These are phyloP conservation scores for Paracentrotus lividus DNA, from an alignment of 53 echinoderm and acorn worm species.

Conservation along the genomic window DNA sequence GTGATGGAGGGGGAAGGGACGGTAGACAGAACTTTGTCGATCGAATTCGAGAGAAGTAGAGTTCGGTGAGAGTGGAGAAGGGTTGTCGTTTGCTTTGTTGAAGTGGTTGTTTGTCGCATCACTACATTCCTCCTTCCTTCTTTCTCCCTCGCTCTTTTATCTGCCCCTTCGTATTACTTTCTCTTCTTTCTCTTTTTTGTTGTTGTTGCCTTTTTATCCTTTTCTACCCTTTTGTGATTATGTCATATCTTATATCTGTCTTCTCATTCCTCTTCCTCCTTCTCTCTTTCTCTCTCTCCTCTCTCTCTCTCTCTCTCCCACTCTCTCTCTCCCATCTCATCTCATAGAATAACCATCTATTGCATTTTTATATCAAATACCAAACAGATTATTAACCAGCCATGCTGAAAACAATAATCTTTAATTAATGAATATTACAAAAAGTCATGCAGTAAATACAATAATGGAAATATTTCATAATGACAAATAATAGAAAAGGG, in stretches of 20 bases:
- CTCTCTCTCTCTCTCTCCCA: neutral
- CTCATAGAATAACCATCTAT: neutral
- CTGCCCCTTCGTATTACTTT: neutral
- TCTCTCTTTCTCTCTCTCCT: neutral
- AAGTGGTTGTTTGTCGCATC: neutral
- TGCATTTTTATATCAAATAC: too few relatives aligned
- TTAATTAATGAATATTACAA: too few relatives aligned
- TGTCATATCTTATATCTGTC: too few relatives aligned
- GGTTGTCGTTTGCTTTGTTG: constrained; percentile 1
- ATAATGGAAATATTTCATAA: too few relatives aligned
- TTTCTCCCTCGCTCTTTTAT: neutral
- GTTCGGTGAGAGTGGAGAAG: neutral
- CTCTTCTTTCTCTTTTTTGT: neutral
- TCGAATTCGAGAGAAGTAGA: constrained; percentile 6
- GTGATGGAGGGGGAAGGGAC: neutral
- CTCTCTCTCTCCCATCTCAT: neutral
- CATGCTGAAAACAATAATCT: too few relatives aligned
- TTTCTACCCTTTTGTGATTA: neutral
- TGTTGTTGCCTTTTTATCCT: too few relatives aligned
- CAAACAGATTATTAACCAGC: too few relatives aligned
- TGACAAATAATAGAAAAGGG: too few relatives aligned
- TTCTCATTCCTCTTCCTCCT: neutral
- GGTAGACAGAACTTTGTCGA: constrained; percentile 15
- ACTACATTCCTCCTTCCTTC: neutral
- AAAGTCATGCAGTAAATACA: too few relatives aligned